Base-by-base conservation (phyloP, 2,888 invertebrate species). In the Ormyrus nitidulus region DNA sequence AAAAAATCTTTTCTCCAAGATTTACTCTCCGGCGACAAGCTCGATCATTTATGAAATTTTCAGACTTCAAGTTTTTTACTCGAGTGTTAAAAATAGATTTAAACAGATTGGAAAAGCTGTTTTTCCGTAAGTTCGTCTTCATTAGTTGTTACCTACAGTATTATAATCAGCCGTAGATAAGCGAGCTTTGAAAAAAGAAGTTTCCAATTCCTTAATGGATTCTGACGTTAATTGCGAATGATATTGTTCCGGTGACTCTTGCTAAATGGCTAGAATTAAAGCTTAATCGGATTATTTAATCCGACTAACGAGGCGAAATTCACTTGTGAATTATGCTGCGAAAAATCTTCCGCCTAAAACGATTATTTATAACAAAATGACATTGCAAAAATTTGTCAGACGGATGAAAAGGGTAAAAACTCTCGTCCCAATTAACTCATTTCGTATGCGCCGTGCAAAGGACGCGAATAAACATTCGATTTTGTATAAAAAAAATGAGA, bases 181-280 rank as follows among this genome's bases (percentile, higher is more conserved):
- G 1, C 9, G 59, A 53, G 6, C 7, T 2, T 34, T 7, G 9
- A 65, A 56, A 56, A 71, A 65, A 77, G n/a, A 54, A 51, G 54
- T 59, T 78, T 66, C 61, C n/a, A 54, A 68, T 66, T 68, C 61
- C 61, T 56, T 72, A 78, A 78, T 72, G 48, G 58, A 72, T 68
- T 19, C 53, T 66, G 65, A 66, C 70, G 66, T 71, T 72, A 77
- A 77, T 77, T 72, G 53, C 59, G n/a, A 77, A n/a, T 51, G 59
- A 54, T 61, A 76, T 69, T 76, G 58, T 62, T 54, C 46, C 46
- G 13, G 53, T 46, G n/a, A 46, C n/a, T 54, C 46, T 59, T 19
- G 19, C 61, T 69, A 62, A 59, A 62, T 62, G 53, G n/a, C 54
- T 13, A 46, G 13, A 68, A 61, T 59, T 66, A 66, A 51, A 46